A percentile compares a stretch with the other conserved stretches of the same genome.
These are phyloP conservation scores for Bolinopsis microptera DNA, from an alignment of 37 sponge, comb jelly and placozoan species.

Conservation along the genomic window DNA sequence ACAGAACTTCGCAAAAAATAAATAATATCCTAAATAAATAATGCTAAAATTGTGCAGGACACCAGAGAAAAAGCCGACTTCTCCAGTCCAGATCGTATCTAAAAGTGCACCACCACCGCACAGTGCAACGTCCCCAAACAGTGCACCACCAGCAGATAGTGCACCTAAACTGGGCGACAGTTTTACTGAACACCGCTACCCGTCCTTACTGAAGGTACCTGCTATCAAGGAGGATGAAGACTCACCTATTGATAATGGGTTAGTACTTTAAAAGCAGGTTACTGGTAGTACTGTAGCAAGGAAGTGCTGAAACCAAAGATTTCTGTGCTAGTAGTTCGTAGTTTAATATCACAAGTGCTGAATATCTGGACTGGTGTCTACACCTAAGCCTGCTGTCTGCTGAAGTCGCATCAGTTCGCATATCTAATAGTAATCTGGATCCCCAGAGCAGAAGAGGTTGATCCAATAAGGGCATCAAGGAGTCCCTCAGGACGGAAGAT, in stretches of 20 bases:
- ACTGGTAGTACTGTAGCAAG: neutral
- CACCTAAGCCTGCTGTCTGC: too few species aligned
- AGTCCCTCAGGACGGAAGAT: neutral
- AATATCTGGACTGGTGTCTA: too few species aligned
- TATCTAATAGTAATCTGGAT: too few species aligned
- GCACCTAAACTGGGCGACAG: neutral
- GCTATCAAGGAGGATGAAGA: neutral
- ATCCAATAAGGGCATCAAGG: neutral
- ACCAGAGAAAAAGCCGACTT: neutral
- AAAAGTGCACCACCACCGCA: neutral
- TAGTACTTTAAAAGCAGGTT: too few species aligned
- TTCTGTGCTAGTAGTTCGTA: too few species aligned
- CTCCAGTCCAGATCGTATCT: neutral
- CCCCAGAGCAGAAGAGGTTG: neutral
- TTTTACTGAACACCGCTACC: neutral
- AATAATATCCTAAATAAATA: too few species aligned
- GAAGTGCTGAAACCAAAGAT: too few species aligned
- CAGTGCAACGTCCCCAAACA: neutral
- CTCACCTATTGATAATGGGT: neutral
- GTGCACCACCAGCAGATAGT: neutral
- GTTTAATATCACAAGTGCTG: too few species aligned
- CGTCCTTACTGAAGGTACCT: neutral
- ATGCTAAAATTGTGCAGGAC: too few species aligned
- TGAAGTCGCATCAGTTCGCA: too few species aligned
- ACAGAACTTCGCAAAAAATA: too few species aligned